These are phyloP conservation scores for Limnephilus rhombicus DNA, from an alignment of 2,888 invertebrate species.

Conservation along the genomic window DNA sequence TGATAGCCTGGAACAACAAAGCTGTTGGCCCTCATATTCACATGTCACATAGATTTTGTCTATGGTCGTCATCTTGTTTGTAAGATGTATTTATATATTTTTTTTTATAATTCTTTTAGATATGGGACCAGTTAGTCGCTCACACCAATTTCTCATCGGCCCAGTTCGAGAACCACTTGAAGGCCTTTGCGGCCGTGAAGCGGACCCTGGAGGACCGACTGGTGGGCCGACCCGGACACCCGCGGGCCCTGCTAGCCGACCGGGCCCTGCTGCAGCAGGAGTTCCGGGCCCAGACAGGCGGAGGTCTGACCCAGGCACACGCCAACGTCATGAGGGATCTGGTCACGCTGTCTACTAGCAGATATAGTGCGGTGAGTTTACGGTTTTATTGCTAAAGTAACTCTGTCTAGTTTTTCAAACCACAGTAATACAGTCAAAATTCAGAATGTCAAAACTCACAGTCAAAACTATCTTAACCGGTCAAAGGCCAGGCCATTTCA, in stretches of 20 bases:
- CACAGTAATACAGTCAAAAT: too few species aligned
- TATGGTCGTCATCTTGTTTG: too few species aligned
- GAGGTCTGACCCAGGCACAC: constrained; percentile 80
- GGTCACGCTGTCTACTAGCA: constrained; percentile 78
- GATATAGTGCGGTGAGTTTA: constrained; percentile 81
- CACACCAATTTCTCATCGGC: constrained; percentile 76
- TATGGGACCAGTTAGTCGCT: constrained; percentile 82
- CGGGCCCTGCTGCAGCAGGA: constrained; percentile 83
- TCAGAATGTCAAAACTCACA: too few species aligned
- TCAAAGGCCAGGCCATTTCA: too few species aligned
- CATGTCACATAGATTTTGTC: too few species aligned
- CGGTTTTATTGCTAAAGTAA: neutral
- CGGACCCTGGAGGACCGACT: constrained; percentile 81
- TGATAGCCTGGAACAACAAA: too few species aligned
- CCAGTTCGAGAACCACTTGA: constrained; percentile 82
- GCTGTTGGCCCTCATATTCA: too few species aligned
- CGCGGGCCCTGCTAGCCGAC: constrained; percentile 82
- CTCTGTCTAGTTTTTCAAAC: neutral
- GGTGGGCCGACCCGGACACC: constrained; percentile 79
- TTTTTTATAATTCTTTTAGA: constrained; percentile 73
- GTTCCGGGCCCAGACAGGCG: constrained; percentile 73
- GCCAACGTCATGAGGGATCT: constrained; percentile 80
- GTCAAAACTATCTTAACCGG: too few species aligned
- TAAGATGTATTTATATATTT: constrained; percentile 26
- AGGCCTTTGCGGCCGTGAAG: constrained; percentile 81